These are phyloP conservation scores for Drosophila miranda DNA, from an alignment of 1,140 invertebrate species.

Conservation along the genomic window DNA sequence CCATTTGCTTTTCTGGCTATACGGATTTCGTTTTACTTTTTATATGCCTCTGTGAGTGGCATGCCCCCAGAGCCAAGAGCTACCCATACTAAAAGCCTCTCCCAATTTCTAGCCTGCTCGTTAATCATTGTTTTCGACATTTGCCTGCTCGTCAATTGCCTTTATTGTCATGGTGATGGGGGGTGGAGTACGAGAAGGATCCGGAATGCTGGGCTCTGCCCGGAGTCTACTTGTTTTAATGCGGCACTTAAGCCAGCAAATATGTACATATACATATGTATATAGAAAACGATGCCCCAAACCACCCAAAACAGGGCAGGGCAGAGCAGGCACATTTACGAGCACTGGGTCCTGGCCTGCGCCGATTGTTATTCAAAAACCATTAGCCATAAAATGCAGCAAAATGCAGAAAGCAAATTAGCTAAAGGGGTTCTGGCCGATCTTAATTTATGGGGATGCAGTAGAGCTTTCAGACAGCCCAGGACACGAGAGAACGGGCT, in stretches of 20 bases:
- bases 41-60: conserved; percentile 56
- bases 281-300: conserved; percentile 36
- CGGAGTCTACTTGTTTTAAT: conserved; percentile 61
- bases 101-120: conserved; percentile 53
- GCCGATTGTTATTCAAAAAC: conserved; percentile 72
- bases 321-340: not conserved
- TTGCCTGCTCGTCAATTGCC: conserved; percentile 77
- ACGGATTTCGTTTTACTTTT: conserved; percentile 47
- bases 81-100: not conserved
- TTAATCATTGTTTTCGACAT: conserved; percentile 81
- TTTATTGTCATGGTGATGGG: conserved; percentile 75
- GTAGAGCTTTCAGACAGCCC: conserved; percentile 23
- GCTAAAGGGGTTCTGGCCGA: conserved; percentile 16
- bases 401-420: conserved; percentile 68
- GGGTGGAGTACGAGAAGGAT: not conserved
- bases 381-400: conserved; percentile 78
- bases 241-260: conserved; percentile 76
- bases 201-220: not conserved
- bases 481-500: not conserved
- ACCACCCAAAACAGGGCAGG: not conserved
- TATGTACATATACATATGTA: conserved; percentile 15
- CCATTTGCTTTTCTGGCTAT: not conserved
- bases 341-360: not conserved
- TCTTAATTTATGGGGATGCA: conserved; percentile 74
- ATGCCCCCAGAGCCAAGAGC: conserved; percentile 18